Base-by-base conservation (phyloP, 2,113 vertebrate species). In the Neogobius melanostomus region DNA sequence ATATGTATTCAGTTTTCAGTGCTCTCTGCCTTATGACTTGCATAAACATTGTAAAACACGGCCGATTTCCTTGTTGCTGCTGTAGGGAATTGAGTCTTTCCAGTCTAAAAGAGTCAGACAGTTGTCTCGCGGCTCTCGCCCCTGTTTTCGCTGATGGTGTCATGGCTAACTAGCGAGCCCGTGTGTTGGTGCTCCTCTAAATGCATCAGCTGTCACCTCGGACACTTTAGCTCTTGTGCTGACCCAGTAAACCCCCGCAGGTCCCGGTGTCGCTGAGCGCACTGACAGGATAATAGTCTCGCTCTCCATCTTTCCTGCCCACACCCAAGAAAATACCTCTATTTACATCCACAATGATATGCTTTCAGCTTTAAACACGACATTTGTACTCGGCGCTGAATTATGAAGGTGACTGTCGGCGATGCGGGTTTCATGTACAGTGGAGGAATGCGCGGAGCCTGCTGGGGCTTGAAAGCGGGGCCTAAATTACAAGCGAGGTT, bases 391-490 rank as follows among this genome's bases (percentile, higher is more conserved):
- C 71, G 16, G 16, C 42, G 74, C 36, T 79, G 75, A 88, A 89
- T 87, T 86, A 85, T 77, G 84, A 79, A 61, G 76, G 69, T 2
- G 64, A 47, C 65, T 53, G 42, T 67, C 65, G 64, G 81, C 76
- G 61, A 79, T 69, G 47, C 51, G 74, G 64, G 52, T 54, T 64
- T 64, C n/a, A 3, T 49, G 74, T 77, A 63, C 66, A 57, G 75
- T 64, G 49, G 36, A 74, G 80, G 90, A 89, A 88, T 89, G 90
- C 75, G 46, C 46, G 7, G 8, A 50, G 75, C 80, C 75, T 77
- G 81, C 79, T 1, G 54, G 57, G 83, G 68, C 85, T 70, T 83
- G 87, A 85, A 74, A 56, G 66, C 66, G 17, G 7, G 63, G 67
- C 57, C 56, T 57, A 69, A 81, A 84, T 85, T 78, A 83, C 79